Percentiles rank a stretch among this genome's conserved stretches.
Conservation (phyloP, 2,888 invertebrate species). For the Drosophila pseudotalamancana region DNA sequence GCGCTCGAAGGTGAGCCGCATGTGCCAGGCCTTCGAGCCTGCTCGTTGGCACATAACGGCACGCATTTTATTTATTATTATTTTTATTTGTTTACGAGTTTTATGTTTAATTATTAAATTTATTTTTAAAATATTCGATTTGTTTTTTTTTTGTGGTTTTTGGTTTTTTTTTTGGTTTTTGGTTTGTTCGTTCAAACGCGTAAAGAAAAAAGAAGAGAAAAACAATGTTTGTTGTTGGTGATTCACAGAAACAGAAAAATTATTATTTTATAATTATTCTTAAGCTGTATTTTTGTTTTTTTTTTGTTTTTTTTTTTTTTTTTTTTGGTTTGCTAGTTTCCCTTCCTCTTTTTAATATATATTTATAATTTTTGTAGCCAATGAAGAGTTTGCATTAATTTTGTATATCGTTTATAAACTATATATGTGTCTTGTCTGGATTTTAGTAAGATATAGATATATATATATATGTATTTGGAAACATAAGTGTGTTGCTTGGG, state of each 20-base stretch:
- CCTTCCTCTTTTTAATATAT: slow-evolving; percentile 42
- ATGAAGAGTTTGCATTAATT: slow-evolving; percentile 30
- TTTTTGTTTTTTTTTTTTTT: slow-evolving; percentile 42
- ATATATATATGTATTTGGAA: slow-evolving; percentile 30
- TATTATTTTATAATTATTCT: slow-evolving; percentile 74
- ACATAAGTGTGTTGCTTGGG: slow-evolving; percentile 39
- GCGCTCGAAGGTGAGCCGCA: slow-evolving; percentile 97
- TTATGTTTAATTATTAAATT: slow-evolving; percentile 32
- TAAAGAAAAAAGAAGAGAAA: slow-evolving; percentile 84
- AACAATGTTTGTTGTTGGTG: slow-evolving; percentile 84
- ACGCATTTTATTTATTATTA: slow-evolving; percentile 5
- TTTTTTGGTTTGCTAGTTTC: slow-evolving; percentile 34
- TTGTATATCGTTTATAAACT: slow-evolving; percentile 16
- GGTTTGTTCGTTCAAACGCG: slow-evolving; percentile 79
- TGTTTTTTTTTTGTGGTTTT: slow-evolving; percentile 41
- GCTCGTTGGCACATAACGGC: slow-evolving; percentile 13
- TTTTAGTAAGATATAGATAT: slow-evolving; percentile 44
- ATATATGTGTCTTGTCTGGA: slow-evolving; percentile 22
- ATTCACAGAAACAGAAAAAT: slow-evolving; percentile 83
- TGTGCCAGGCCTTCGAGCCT: slow-evolving; percentile 97
- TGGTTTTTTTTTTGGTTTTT: slow-evolving; percentile 36
- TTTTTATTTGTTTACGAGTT: slow-evolving; percentile 30
- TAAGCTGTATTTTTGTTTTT: slow-evolving; percentile 69
- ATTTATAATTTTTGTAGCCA: slow-evolving; percentile 50
- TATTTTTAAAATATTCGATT: slow-evolving; percentile 32